Base-by-base conservation (phyloP, 2,797 vertebrate genomes). In the Danio albolineatus region DNA sequence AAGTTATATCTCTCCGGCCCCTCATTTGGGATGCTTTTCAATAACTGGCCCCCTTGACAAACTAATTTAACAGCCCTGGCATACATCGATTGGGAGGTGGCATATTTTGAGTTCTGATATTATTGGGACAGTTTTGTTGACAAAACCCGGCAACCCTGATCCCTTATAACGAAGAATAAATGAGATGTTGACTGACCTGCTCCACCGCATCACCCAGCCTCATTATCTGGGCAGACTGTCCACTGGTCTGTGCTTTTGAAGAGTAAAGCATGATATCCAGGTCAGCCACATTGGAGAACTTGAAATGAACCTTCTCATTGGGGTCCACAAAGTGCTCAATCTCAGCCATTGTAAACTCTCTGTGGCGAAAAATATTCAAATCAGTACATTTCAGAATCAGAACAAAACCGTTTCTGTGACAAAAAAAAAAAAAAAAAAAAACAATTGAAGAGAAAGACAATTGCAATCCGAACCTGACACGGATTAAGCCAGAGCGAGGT, bases 321-420 rank as follows among this genome's bases (percentile, higher is more conserved):
- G 98, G 98, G 85, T 99, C 98, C 85, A 99, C 98, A 94, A 99
- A 99, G 94, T 99, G 97, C 93, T 99, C 98, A 0, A 99, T 99
- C 93, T 99, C 98, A 80, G 98, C 98, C 98, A 99, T 99, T 71
- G 98, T 99, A 91, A 99, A 99, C 93, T 99, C 98, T 86, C 98
- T 99, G 79, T 5, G 6, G 9, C 69, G 21, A 48, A 10, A 56
- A 38, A 61, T 3, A 21, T 48, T 13, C 17, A 38, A 56, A 71
- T 74, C 43, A 59, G 7, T 14, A 41, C 1, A 41, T 41, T n/a
- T 49, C 2, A 5, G 10, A 59, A 61, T 51, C 0, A 2, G 4
- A 41, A n/a, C 28, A 12, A 10, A 71, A 74, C 60, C 21, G 36
- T 8, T 46, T 60, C 13, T 38, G 21, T 7, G 2, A 59, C 6